Evolutionary conservation across 2,113 vertebrate species (phyloP).

Genomic region (Eira barbara): DNA sequence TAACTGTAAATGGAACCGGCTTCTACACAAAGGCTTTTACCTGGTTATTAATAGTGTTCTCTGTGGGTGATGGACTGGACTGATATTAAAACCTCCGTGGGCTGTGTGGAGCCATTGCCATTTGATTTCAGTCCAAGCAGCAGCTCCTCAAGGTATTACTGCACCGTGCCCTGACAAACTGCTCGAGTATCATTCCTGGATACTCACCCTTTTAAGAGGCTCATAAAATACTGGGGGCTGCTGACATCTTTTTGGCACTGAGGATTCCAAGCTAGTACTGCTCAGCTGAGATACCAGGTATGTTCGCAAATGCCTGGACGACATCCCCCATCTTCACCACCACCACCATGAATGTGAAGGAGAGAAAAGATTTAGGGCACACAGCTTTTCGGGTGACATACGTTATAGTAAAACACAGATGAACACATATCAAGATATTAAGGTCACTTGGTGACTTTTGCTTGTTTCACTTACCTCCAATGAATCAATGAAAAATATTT

Average conservation of each 20-base stretch:
- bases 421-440: background rate
- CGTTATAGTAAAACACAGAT: background rate
- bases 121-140: conserved; percentile 82
- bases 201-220: conserved; percentile 68
- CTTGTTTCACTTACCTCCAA: conserved; percentile 4
- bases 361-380: conserved; percentile 37
- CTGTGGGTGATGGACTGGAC: conserved; percentile 76
- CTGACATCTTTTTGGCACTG: conserved; percentile 63
- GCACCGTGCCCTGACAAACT: conserved; percentile 70
- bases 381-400: background rate
- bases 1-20: conserved; percentile 83
- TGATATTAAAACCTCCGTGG: conserved; percentile 67
- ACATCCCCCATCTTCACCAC: background rate
- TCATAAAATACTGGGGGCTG: conserved; percentile 50
- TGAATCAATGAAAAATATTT: conserved; percentile 45
- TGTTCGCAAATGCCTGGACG: background rate
- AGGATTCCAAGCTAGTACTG: conserved; percentile 19
- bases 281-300: conserved; percentile 33
- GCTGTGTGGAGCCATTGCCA: conserved; percentile 69
- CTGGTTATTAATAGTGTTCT: conserved; percentile 84
- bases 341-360: background rate
- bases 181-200: conserved; percentile 61
- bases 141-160: conserved; percentile 67
- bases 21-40: conserved; percentile 84
- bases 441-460: conserved; percentile 34